Evolutionary conservation across 2,113 vertebrate species (phyloP), one percentile per base, ranked within the genome.

Genomic region (Elephantulus edwardii): DNA sequence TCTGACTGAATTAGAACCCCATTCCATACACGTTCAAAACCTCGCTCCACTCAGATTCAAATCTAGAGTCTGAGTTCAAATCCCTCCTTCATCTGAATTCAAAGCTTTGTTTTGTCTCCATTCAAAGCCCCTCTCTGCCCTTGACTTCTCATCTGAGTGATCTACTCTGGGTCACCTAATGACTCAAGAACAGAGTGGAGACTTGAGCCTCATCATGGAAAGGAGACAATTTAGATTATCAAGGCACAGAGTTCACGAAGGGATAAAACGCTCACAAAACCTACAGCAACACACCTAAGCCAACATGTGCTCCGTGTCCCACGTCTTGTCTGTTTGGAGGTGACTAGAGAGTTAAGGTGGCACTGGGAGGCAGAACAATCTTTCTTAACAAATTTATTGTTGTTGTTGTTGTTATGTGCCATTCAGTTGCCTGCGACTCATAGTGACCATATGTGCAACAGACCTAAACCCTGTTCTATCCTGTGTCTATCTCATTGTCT

Each of bases 261-360:
- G 72, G 56, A 75, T 48, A 35, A 5, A 16, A 68, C 10, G 13
- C 44, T 42, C 40, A n/a, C 3, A 6, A 17, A 26, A 44, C 46
- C 42, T 52, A 54, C 16, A 16, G 26, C 11, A 14, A 20, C 11
- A 7, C 24, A 8, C 26, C 10, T 3, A 8, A 54, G 64, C 22
- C n/a, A 54, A 40, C 5, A 2, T 3, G 81, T 62, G 1, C 2
- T 20, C 3, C 0, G 5, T 46, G 17, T 50, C 35, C 42, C 35
- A 33, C 6, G 71, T n/a, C 46, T 48, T 12, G 6, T 40, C 46
- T 52, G 10, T 46, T 8, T 35, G 50, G 24, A 50, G 20, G 38
- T 64, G 40, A 66, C 64, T 58, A 46, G 58, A 66, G 74, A 35
- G 3, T 54, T 66, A 35, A n/a, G 58, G 74, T 30, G 38, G 44